Evolutionary conservation across 2,797 vertebrate species (phyloP).

Genomic region (Sus cebifrons): DNA sequence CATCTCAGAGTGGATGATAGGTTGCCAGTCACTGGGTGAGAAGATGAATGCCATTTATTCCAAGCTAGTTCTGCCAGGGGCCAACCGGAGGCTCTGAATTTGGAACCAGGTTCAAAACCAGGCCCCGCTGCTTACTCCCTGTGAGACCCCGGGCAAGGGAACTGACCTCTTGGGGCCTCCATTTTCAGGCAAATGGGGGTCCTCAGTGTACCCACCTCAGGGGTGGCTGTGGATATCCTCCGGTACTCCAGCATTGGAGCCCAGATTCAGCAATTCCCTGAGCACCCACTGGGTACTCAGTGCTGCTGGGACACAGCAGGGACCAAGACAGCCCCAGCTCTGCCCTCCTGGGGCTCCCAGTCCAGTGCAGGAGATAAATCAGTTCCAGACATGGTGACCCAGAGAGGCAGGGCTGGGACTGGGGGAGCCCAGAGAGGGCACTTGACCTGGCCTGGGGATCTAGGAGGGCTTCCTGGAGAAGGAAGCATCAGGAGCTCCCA

Average conservation of each 20-base stretch:
- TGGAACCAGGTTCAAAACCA: not conserved
- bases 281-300: not conserved
- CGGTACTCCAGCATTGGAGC: not conserved
- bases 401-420: not conserved
- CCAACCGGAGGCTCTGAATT: not conserved
- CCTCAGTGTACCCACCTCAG: too few relatives aligned
- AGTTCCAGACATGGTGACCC: not conserved
- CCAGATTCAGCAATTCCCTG: not conserved
- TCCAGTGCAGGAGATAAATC: not conserved
- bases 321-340: not conserved
- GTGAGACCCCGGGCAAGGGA: not conserved
- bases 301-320: not conserved
- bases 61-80: not conserved
- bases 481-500: not conserved
- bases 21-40: fast-evolving
- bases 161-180: not conserved
- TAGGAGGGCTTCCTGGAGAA: not conserved
- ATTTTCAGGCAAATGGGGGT: not conserved
- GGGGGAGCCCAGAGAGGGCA: fast-evolving
- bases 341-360: not conserved
- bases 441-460: not conserved
- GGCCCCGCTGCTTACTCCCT: not conserved
- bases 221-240: not conserved
- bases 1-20: not conserved
- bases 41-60: not conserved